phyloP scores from a whole-genome alignment of 2,797 vertebrate species.

The Myiotriccus ornatus region DNA sequence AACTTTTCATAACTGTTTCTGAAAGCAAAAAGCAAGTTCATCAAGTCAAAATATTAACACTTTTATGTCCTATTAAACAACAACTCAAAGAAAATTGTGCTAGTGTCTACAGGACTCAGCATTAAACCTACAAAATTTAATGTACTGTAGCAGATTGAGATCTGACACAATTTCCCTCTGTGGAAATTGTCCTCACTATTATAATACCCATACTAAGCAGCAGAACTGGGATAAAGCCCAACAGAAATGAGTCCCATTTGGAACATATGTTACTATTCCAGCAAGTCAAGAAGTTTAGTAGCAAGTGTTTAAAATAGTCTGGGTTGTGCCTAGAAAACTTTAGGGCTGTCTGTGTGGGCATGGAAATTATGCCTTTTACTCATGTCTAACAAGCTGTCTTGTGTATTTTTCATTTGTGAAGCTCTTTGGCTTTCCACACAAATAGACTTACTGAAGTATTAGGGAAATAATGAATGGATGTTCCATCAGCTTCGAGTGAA shows the following conservation, averaged over 20 bases:
- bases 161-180: constrained; percentile 23
- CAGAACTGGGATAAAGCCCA: neutral
- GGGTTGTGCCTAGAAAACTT: neutral
- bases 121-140: constrained; percentile 45
- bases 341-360: neutral
- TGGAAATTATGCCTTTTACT: neutral
- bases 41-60: constrained; percentile 71
- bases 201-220: neutral
- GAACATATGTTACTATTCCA: neutral
- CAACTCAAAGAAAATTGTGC: constrained; percentile 27
- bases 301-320: neutral
- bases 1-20: constrained; percentile 57
- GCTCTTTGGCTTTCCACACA: neutral
- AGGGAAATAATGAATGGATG: neutral
- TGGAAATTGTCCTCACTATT: constrained; percentile 10
- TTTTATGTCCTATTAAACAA: constrained; percentile 64
- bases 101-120: constrained; percentile 39
- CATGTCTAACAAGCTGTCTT: neutral
- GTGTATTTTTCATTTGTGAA: neutral
- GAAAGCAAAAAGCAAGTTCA: constrained; percentile 59
- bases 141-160: constrained; percentile 51
- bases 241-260: constrained; percentile 9
- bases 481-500: neutral
- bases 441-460: neutral
- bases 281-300: neutral